Evolutionary conservation across 2,888 invertebrate species (phyloP).

Genomic region (Andrena hattorfiana): DNA sequence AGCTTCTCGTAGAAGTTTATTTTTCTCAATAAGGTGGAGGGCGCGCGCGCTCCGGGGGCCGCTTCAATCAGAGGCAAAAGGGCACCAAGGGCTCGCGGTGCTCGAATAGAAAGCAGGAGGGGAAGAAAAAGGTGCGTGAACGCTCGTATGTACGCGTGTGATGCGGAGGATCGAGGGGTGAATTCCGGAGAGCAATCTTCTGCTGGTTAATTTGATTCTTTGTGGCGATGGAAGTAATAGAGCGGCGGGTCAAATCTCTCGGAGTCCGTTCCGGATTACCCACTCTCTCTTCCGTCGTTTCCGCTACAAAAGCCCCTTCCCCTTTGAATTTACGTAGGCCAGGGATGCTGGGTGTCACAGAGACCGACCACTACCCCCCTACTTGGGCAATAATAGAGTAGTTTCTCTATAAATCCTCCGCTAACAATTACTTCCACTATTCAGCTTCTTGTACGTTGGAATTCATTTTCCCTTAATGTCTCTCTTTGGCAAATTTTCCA

Average conservation of each 20-base stretch:
- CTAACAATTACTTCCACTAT: background rate
- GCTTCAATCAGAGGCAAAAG: conserved; percentile 79
- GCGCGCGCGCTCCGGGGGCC: conserved; percentile 53
- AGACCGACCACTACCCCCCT: background rate
- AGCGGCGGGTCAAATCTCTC: conserved; percentile 77
- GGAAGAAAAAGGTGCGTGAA: conserved; percentile 63
- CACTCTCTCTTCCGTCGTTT: conserved; percentile 65
- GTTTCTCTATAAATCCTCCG: background rate
- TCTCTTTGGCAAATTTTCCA: background rate
- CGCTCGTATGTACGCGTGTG: conserved; percentile 21
- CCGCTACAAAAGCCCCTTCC: conserved; percentile 24
- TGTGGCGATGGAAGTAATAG: conserved; percentile 81
- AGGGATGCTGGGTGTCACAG: background rate
- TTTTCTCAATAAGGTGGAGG: conserved; percentile 24
- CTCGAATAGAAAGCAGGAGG: conserved; percentile 73
- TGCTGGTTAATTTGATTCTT: conserved; percentile 80
- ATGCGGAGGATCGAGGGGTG: conserved; percentile 25
- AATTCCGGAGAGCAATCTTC: conserved; percentile 69
- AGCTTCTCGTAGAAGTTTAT: background rate
- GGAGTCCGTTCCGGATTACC: conserved; percentile 80
- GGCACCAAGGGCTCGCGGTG: conserved; percentile 72
- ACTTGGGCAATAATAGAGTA: background rate
- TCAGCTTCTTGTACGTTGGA: background rate
- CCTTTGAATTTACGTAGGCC: conserved; percentile 15
- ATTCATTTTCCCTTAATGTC: background rate